Percentiles rank a stretch among this genome's conserved stretches.
Evolutionary conservation across 2,113 vertebrate genomes (phyloP).

Genomic region (Pseudolaguvia tuberculata): DNA sequence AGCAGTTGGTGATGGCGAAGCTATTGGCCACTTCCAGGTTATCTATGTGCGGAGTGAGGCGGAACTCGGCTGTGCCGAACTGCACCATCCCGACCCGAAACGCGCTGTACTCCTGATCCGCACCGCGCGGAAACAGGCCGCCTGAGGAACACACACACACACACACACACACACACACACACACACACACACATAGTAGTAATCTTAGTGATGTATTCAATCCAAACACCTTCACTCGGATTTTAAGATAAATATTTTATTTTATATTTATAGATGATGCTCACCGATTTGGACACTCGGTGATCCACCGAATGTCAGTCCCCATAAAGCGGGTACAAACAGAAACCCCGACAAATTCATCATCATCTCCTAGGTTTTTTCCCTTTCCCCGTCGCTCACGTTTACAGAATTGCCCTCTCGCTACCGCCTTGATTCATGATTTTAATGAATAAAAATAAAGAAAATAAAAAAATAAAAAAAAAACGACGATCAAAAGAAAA

Average conservation of each 20-base stretch:
- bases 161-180: constrained; percentile 9
- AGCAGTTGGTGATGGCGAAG: constrained; percentile 97
- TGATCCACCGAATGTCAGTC: constrained; percentile 76
- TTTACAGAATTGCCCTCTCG: constrained; percentile 50
- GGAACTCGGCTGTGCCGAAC: constrained; percentile 90
- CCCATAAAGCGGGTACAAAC: constrained; percentile 73
- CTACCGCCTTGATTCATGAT: constrained; percentile 44
- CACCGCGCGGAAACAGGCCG: constrained; percentile 93
- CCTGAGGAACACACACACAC: constrained; percentile 67
- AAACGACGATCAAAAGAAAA: not conserved
- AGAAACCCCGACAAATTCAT: constrained; percentile 79
- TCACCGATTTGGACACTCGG: constrained; percentile 86
- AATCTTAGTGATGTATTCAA: not conserved
- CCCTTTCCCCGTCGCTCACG: constrained; percentile 71
- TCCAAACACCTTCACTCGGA: not conserved
- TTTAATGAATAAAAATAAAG: not conserved
- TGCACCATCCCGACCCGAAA: constrained; percentile 98
- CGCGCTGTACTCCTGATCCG: constrained; percentile 98
- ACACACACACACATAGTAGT: constrained; percentile 2
- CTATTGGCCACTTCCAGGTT: constrained; percentile 98
- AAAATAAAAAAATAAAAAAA: not conserved
- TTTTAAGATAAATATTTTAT: not conserved
- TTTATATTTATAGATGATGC: not conserved
- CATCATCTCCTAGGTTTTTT: constrained; percentile 72
- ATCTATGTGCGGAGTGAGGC: constrained; percentile 95